Evolutionary conservation across 2,888 invertebrate species (phyloP).

Genomic region (Tribolium freemani): DNA sequence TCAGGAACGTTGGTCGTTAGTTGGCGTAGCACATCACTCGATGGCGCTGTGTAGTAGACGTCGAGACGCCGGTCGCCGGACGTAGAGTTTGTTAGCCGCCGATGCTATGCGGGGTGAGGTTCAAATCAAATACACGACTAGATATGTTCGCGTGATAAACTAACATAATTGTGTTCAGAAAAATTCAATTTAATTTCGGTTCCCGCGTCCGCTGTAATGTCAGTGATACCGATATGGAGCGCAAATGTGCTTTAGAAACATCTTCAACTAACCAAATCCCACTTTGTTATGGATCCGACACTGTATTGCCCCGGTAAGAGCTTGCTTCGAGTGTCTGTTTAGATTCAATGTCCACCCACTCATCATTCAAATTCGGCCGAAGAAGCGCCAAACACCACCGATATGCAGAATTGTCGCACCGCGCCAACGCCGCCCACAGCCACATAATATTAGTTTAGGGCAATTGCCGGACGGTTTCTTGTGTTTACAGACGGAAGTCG

Average conservation of each 20-base stretch:
- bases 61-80: conserved; percentile 58
- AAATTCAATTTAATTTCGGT: conserved; percentile 38
- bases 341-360: conserved; percentile 18
- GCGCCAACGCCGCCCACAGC: conserved; percentile 25
- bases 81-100: conserved; percentile 58
- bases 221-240: conserved; percentile 61
- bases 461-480: conserved; percentile 16
- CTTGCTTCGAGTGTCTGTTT: conserved; percentile 25
- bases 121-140: conserved; percentile 49
- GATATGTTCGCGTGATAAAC: conserved; percentile 55
- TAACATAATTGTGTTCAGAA: conserved; percentile 48
- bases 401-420: conserved; percentile 36
- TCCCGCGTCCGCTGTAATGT: conserved; percentile 58
- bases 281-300: conserved; percentile 63
- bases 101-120: conserved; percentile 62
- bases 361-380: conserved; percentile 26
- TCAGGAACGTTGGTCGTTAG: conserved; percentile 18
- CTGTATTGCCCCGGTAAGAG: conserved; percentile 65
- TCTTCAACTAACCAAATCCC: conserved; percentile 51
- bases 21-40: conserved; percentile 47
- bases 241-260: conserved; percentile 54
- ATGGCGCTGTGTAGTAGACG: conserved; percentile 59
- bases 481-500: conserved; percentile 26
- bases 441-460: conserved; percentile 8
- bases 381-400: conserved; percentile 35